These are phyloP conservation scores for Reinhardtius hippoglossoides DNA, from an alignment of 2,113 vertebrate genomes.

Conservation along the genomic window DNA sequence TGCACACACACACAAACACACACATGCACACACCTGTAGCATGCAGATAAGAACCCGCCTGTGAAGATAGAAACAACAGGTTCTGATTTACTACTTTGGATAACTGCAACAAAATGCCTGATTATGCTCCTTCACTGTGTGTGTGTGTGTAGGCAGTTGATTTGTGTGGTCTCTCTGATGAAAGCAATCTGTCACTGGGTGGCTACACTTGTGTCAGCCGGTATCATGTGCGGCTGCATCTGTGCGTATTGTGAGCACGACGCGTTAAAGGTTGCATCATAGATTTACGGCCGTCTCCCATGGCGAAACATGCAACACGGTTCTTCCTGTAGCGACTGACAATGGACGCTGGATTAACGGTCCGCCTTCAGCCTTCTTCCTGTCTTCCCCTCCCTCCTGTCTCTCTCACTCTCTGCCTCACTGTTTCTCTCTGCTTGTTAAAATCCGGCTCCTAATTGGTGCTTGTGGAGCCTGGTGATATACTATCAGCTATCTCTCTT, in stretches of 20 bases:
- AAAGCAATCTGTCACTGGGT: conserved; percentile 70
- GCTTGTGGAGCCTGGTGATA: conserved; percentile 74
- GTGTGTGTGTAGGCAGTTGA: conserved; percentile 45
- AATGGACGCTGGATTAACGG: conserved; percentile 83
- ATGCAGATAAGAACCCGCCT: conserved; percentile 69
- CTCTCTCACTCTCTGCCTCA: conserved; percentile 24
- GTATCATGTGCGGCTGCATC: conserved; percentile 65
- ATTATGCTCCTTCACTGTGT: conserved; percentile 47
- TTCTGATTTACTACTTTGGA: conserved; percentile 82
- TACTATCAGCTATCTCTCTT: conserved; percentile 81
- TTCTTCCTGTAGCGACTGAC: conserved; percentile 79
- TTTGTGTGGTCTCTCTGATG: conserved; percentile 71
- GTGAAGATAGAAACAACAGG: conserved; percentile 76
- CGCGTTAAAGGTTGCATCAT: conserved; percentile 56
- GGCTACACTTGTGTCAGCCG: conserved; percentile 57
- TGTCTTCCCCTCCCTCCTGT: conserved; percentile 23
- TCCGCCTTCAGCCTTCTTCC: conserved; percentile 70
- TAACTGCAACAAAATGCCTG: conserved; percentile 78
- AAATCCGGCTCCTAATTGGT: conserved; percentile 81
- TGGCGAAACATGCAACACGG: conserved; percentile 73
- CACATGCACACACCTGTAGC: conserved; percentile 74
- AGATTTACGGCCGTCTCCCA: conserved; percentile 82
- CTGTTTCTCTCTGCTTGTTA: conserved; percentile 68
- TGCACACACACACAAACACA: conserved; percentile 30
- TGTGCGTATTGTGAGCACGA: conserved; percentile 51